These are phyloP conservation scores for Dunckerocampus dactyliophorus DNA, from an alignment of 2,113 vertebrate genomes.

Conservation along the genomic window DNA sequence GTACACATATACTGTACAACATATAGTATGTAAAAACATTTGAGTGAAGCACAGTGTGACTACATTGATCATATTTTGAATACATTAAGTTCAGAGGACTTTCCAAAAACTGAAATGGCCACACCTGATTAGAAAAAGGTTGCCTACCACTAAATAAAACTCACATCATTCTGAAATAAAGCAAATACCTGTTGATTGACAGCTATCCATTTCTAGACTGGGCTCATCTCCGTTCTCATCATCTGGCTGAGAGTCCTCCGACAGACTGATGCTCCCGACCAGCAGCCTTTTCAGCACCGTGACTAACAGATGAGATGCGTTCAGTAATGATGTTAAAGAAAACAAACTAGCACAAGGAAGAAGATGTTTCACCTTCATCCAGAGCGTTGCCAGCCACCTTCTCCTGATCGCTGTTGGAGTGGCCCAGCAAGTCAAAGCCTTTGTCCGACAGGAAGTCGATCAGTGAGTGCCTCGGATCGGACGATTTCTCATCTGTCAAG, in stretches of 20 bases:
- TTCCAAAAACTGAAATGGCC: no score
- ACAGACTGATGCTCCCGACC: constrained; percentile 66
- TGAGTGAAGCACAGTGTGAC: no score
- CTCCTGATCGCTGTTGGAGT: constrained; percentile 63
- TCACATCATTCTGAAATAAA: no score
- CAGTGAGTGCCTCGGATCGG: constrained; percentile 56
- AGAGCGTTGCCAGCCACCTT: constrained; percentile 61
- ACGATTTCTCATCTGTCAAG: constrained; percentile 56
- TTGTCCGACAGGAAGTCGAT: constrained; percentile 70
- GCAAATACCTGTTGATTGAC: constrained; percentile 50
- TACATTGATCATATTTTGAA: no score
- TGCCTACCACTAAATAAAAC: no score
- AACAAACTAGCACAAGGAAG: background rate
- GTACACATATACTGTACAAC: no score
- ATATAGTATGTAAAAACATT: no score
- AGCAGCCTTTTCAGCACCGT: constrained; percentile 77
- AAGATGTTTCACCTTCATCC: constrained; percentile 68
- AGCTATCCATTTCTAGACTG: constrained; percentile 40
- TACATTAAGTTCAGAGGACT: no score
- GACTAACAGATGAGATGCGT: constrained; percentile 60
- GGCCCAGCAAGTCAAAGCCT: constrained; percentile 67
- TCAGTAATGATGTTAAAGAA: constrained; percentile 2
- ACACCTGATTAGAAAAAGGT: no score
- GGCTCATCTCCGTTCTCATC: constrained; percentile 54
- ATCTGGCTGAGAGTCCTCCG: constrained; percentile 59